phyloP scores from a whole-genome alignment of 2,113 vertebrate genomes.

The Gila orcuttii region DNA sequence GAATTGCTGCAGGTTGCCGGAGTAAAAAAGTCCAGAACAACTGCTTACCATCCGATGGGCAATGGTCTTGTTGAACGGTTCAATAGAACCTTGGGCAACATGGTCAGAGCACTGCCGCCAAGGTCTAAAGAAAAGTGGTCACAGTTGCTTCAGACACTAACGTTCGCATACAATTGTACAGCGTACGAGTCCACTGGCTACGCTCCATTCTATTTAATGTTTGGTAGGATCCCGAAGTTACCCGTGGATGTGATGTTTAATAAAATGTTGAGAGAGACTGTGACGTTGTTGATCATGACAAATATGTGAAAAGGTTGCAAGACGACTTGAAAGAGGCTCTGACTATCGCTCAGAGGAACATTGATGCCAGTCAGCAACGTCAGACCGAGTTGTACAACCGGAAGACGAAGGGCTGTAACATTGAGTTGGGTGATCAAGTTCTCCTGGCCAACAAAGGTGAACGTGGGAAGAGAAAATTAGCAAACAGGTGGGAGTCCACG shows the following conservation, averaged over 20 bases:
- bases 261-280: neutral
- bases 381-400: neutral
- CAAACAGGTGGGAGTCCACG: neutral
- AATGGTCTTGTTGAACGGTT: too few relatives aligned
- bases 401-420: neutral
- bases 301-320: neutral
- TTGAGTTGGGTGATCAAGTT: neutral
- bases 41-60: neutral
- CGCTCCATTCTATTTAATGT: too few relatives aligned
- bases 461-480: neutral
- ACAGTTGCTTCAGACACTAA: too few relatives aligned
- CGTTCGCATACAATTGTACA: too few relatives aligned
- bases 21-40: neutral
- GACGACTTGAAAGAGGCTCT: neutral
- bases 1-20: neutral
- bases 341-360: neutral
- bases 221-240: neutral
- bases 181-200: too few relatives aligned
- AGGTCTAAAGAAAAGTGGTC: too few relatives aligned
- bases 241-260: neutral
- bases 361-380: neutral
- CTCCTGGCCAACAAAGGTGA: neutral
- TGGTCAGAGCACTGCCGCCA: too few relatives aligned
- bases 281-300: neutral
- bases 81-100: too few relatives aligned